Base-by-base conservation (phyloP, 2,888 invertebrate genomes). In the Epiblema foenella region DNA sequence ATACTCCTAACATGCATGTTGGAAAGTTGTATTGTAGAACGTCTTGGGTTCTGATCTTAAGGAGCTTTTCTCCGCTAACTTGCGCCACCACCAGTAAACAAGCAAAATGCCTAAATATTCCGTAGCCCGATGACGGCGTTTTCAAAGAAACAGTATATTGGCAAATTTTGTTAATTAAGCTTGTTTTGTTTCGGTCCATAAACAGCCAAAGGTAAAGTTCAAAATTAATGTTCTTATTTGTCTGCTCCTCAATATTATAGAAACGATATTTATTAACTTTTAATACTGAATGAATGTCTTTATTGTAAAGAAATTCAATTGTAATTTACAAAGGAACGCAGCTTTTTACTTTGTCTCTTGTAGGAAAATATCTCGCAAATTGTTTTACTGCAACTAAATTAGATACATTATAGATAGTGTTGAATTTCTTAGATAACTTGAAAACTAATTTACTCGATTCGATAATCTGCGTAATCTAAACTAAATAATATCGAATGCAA, bases 131-230 rank as follows among this genome's bases (percentile, higher is more conserved):
- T 80, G 82, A 78, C 82, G 81, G 79, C 80, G 79, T 81, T 85
- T 82, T 84, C 83, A 84, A 86, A 85, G 85, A 84, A 86, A 87
- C 83, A 80, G 79, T 84, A 83, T 89, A 90, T 89, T 86, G 87
- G 87, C 85, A 85, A 85, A 73, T 63, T 73, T 73, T 67, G 81
- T 85, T 89, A 89, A 89, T 89, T 86, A 89, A 87, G 79, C 78
- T 68, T 75, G 79, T 79, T 78, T 78, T 74, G 72, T 72, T 73
- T 74, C 68, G 33, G 18, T 51, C 49, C 64, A 42, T 66, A 73
- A 69, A 72, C 64, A 68, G 67, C 68, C 69, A 54, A 64, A 72
- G 63, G 64, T 54, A 54, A 74, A 71, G 67, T 75, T 75, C 37
- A 69, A 73, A 60, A 56, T 73, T 69, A 75, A 73, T 69, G 74